phyloP scores from a whole-genome alignment of 1,140 invertebrate genomes.

The Aradophagus sp. region DNA sequence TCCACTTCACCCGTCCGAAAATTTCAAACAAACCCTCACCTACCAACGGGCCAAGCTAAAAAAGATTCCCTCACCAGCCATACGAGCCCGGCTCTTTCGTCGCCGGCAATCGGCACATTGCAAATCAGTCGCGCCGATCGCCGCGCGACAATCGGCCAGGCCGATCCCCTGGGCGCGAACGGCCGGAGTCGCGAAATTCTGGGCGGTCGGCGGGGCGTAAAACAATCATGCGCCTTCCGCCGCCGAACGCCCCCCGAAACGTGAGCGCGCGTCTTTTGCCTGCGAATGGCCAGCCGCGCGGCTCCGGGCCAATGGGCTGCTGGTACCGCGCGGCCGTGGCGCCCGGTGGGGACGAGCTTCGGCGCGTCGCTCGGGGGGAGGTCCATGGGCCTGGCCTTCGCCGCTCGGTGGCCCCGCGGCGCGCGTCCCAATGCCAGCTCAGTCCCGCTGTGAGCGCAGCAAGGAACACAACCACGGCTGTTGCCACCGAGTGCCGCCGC shows the following conservation, averaged over 20 bases:
- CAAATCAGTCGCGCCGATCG: no score
- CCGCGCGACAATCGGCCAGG: no score
- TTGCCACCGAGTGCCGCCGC: constrained; percentile 12
- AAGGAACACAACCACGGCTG: constrained; percentile 67
- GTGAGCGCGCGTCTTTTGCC: constrained; percentile 1
- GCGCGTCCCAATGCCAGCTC: constrained; percentile 58
- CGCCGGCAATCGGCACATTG: no score
- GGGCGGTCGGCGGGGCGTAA: constrained; percentile 47
- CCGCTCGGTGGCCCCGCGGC: constrained; percentile 60
- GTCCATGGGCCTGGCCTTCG: constrained; percentile 31
- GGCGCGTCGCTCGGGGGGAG: constrained; percentile 8
- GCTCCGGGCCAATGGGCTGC: constrained; percentile 49
- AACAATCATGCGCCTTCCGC: constrained; percentile 58
- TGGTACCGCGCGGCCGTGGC: constrained; percentile 54
- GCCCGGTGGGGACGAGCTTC: constrained; percentile 14
- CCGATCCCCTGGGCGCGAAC: constrained; percentile 9
- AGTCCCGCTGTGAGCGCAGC: constrained; percentile 75
- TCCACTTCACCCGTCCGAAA: no score
- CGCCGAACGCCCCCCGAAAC: constrained; percentile 5
- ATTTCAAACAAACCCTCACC: no score
- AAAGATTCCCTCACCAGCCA: no score
- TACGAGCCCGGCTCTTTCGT: no score
- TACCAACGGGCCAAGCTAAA: no score
- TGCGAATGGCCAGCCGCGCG: constrained; percentile 22
- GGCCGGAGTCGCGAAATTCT: not conserved